Conservation (phyloP, 1,140 invertebrate genomes). For the Ostrea denselamellosa region DNA sequence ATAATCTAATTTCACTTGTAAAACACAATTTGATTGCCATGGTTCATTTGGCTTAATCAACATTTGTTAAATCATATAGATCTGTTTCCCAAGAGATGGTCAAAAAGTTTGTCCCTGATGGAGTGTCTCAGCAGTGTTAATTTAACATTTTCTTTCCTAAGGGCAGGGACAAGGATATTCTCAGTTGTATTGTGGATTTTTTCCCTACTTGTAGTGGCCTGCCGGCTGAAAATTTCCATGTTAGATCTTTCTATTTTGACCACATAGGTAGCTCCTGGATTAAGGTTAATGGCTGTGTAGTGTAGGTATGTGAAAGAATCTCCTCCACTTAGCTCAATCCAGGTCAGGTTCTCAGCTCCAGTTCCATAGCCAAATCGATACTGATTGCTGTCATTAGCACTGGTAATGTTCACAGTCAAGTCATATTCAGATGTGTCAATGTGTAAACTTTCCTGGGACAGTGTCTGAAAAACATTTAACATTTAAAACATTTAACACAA, state of each 20-base stretch:
- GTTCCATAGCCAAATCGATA: slow-evolving; percentile 49
- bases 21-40: neutral
- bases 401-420: neutral
- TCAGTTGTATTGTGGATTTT: neutral
- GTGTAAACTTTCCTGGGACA: slow-evolving; percentile 11
- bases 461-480: neutral
- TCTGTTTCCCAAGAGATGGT: no score
- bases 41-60: neutral
- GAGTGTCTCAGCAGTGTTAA: no score
- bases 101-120: no score
- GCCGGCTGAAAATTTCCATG: neutral
- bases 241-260: slow-evolving; percentile 41
- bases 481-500: no score
- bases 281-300: slow-evolving; percentile 36
- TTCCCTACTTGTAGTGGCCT: neutral
- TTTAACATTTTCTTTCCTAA: neutral
- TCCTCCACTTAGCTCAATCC: neutral
- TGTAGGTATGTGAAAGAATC: neutral
- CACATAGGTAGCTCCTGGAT: slow-evolving; percentile 50
- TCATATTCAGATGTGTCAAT: slow-evolving; percentile 4
- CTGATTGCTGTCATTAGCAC: slow-evolving; percentile 20
- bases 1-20: neutral
- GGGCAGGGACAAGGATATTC: neutral
- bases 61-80: neutral
- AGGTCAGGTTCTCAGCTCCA: slow-evolving; percentile 42